phyloP scores from a whole-genome alignment of 2,797 vertebrate species.

The Rhinophrynus dorsalis region DNA sequence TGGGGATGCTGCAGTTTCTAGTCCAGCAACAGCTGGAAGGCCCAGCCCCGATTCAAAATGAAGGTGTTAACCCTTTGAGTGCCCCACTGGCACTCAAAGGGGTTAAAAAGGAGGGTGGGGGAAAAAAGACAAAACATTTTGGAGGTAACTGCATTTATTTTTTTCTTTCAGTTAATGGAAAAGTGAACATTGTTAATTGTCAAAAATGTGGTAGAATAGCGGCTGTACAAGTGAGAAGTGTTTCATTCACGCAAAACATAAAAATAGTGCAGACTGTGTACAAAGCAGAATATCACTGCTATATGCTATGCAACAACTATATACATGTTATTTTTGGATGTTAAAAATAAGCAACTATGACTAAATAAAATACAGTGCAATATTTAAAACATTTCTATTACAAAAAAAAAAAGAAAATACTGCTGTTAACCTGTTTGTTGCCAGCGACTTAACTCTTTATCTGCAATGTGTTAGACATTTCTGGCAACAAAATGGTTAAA shows the following conservation, averaged over 20 bases:
- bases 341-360: background rate
- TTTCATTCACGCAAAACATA: background rate
- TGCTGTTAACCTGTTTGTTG: background rate
- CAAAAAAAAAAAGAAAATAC: conserved; percentile 7
- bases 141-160: no score
- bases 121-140: no score
- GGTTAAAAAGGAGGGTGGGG: no score
- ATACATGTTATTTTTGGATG: background rate
- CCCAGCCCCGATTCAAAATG: no score
- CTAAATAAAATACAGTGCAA: conserved; percentile 32
- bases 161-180: no score
- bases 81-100: no score
- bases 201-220: background rate
- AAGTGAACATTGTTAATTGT: no score
- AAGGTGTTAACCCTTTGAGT: no score
- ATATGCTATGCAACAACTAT: background rate
- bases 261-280: background rate
- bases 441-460: no score
- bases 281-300: background rate
- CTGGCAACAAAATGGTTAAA: background rate
- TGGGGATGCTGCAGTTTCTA: no score
- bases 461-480: no score
- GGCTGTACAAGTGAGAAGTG: conserved; percentile 7
- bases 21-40: no score
- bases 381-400: conserved; percentile 18